Evolutionary conservation across 2,113 vertebrate genomes (phyloP).

Genomic region (Carollia perspicillata): DNA sequence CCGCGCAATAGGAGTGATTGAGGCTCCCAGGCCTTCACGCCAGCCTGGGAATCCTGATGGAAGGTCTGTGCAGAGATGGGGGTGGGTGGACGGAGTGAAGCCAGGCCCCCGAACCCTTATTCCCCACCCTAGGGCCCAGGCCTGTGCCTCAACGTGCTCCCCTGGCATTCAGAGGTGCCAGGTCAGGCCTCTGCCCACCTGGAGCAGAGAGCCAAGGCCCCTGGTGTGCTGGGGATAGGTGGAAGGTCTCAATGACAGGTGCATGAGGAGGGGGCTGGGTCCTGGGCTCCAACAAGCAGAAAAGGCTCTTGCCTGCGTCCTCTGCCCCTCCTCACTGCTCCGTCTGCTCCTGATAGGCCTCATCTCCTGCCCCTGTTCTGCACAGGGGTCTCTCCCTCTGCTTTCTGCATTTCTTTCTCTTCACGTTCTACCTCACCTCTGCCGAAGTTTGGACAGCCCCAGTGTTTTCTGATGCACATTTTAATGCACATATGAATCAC

Average conservation of each 20-base stretch:
- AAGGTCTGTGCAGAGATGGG: slow-evolving; percentile 7
- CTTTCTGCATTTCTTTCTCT: not conserved
- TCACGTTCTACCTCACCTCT: not conserved
- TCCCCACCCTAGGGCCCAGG: not conserved
- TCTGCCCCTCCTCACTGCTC: not conserved
- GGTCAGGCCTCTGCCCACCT: not conserved
- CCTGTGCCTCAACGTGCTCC: not conserved
- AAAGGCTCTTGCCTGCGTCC: not conserved
- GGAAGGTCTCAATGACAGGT: not conserved
- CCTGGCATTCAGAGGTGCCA: not conserved
- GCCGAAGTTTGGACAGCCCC: not conserved
- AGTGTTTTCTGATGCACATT: not conserved
- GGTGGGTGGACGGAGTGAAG: not conserved
- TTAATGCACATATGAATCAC: not conserved
- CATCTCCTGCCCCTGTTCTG: not conserved
- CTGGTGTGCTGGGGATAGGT: accelerated
- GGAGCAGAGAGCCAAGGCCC: not conserved
- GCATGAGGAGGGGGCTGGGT: not conserved
- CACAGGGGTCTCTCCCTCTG: not conserved
- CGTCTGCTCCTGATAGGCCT: not conserved
- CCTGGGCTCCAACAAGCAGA: not conserved
- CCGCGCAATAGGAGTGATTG: slow-evolving; percentile 61
- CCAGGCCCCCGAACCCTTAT: not conserved
- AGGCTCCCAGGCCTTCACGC: slow-evolving; percentile 31
- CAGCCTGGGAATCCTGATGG: slow-evolving; percentile 74